Evolutionary conservation across 2,888 invertebrate genomes (phyloP).

Genomic region (Nephrocerus scutellatus): DNA sequence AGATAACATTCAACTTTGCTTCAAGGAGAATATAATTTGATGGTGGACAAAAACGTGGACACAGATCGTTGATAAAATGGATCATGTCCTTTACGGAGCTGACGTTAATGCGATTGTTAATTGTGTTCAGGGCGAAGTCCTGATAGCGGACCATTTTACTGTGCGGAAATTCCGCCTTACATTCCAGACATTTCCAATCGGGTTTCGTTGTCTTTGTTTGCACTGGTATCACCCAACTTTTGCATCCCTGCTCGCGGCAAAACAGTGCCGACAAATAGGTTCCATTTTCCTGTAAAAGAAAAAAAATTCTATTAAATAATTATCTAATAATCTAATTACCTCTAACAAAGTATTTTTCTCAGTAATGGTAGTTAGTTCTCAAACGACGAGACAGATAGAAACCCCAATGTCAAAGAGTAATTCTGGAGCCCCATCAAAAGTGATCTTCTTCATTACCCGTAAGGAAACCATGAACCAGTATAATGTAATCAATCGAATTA

Average conservation of each 20-base stretch:
- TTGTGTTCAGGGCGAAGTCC: conserved; percentile 41
- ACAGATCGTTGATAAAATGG: conserved; percentile 42
- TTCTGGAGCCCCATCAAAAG: too few relatives aligned
- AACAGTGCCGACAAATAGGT: conserved; percentile 43
- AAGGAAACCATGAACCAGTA: too few relatives aligned
- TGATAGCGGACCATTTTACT: conserved; percentile 43
- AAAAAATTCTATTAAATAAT: too few relatives aligned
- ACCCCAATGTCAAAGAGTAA: too few relatives aligned
- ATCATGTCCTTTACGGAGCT: conserved; percentile 42
- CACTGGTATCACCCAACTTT: conserved; percentile 49
- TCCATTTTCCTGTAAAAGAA: conserved; percentile 38
- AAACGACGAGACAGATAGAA: too few relatives aligned
- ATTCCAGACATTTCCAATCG: conserved; percentile 61
- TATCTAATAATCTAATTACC: too few relatives aligned
- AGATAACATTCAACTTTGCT: conserved; percentile 45
- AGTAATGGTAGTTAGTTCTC: too few relatives aligned
- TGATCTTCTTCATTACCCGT: too few relatives aligned
- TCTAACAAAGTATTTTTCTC: too few relatives aligned
- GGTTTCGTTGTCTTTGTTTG: conserved; percentile 56
- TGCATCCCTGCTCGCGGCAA: conserved; percentile 48
- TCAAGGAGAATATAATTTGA: conserved; percentile 45
- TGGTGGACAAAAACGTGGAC: conserved; percentile 42
- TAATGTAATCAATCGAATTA: too few relatives aligned
- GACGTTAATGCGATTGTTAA: conserved; percentile 42
- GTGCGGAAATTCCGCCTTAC: conserved; percentile 45